Conservation (phyloP, 2,888 invertebrate species). For the Formica aserva region DNA sequence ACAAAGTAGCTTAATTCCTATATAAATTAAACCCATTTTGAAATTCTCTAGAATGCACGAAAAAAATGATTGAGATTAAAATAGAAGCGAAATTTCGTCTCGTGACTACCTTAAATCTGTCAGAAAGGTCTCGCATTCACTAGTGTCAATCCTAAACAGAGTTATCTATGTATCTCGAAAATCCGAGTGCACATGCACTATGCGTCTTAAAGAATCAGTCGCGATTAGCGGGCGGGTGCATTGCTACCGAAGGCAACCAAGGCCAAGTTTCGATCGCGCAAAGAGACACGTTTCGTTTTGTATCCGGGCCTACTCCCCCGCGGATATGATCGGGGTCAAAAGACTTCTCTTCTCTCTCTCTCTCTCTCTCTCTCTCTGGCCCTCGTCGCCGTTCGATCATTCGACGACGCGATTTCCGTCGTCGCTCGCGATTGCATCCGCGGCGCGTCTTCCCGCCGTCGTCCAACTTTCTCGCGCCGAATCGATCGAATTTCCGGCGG, state of each 20-base stretch:
- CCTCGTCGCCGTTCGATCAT: slow-evolving; percentile 24
- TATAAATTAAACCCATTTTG: not conserved
- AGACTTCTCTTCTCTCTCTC: slow-evolving; percentile 63
- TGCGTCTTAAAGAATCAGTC: not conserved
- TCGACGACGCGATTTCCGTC: not conserved
- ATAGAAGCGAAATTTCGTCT: not conserved
- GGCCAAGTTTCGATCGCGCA: slow-evolving; percentile 74
- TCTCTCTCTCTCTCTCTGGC: too few relatives aligned
- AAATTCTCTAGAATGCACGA: not conserved
- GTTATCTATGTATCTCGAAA: not conserved
- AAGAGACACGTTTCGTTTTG: slow-evolving; percentile 55
- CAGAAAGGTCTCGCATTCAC: too few relatives aligned
- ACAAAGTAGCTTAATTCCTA: not conserved
- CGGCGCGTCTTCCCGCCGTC: slow-evolving; percentile 54
- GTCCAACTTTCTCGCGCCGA: slow-evolving; percentile 69
- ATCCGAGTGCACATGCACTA: not conserved
- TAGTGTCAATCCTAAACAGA: not conserved
- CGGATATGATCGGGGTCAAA: slow-evolving; percentile 71
- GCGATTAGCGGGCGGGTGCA: slow-evolving; percentile 43
- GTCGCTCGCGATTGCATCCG: slow-evolving; percentile 63
- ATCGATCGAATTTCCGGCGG: slow-evolving; percentile 75
- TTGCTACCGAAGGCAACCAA: slow-evolving; percentile 66
- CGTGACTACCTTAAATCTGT: not conserved
- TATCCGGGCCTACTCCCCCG: not conserved
- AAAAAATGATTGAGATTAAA: not conserved